A percentile compares a stretch with the other conserved stretches of the same genome.
Conservation (phyloP, 2,888 invertebrate genomes). For the Drosophila peninsularis region DNA sequence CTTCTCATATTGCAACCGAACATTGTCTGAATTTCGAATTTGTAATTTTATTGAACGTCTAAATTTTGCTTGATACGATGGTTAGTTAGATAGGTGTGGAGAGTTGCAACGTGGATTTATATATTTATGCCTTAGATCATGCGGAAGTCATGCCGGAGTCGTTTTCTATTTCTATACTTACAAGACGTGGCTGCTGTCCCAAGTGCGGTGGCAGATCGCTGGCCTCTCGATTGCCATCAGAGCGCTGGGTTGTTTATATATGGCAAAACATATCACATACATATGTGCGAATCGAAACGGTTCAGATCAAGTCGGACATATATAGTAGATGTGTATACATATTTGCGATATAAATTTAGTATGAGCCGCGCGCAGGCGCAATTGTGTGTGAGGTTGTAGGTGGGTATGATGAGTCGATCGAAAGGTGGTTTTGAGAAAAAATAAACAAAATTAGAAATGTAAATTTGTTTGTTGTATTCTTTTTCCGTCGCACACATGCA, state of each 20-base stretch:
- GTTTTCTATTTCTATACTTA: slow-evolving; percentile 74
- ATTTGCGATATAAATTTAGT: slow-evolving; percentile 40
- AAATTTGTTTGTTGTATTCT: slow-evolving; percentile 49
- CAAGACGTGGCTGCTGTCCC: slow-evolving; percentile 76
- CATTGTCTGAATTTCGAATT: slow-evolving; percentile 11
- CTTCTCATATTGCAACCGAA: slow-evolving; percentile 3
- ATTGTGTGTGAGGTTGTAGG: slow-evolving; percentile 65
- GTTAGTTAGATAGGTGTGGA: slow-evolving; percentile 18
- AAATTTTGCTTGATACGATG: slow-evolving; percentile 32
- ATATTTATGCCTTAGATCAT: slow-evolving; percentile 47
- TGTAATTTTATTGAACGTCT: slow-evolving; percentile 23
- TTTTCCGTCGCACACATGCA: slow-evolving; percentile 32
- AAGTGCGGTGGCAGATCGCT: slow-evolving; percentile 79
- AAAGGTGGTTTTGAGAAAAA: slow-evolving; percentile 63
- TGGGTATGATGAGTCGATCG: slow-evolving; percentile 78
- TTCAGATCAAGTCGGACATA: slow-evolving; percentile 19
- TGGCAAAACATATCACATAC: slow-evolving; percentile 38
- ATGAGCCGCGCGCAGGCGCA: slow-evolving; percentile 50
- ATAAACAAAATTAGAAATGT: slow-evolving; percentile 63
- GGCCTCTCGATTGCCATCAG: slow-evolving; percentile 82
- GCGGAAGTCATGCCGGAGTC: slow-evolving; percentile 65
- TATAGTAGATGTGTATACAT: slow-evolving; percentile 24
- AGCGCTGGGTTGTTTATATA: slow-evolving; percentile 66
- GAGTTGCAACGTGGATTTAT: slow-evolving; percentile 10
- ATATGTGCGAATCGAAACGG: slow-evolving; percentile 15